These are phyloP conservation scores for Rhinoderma darwinii DNA, from an alignment of 2,113 vertebrate genomes.

Conservation along the genomic window DNA sequence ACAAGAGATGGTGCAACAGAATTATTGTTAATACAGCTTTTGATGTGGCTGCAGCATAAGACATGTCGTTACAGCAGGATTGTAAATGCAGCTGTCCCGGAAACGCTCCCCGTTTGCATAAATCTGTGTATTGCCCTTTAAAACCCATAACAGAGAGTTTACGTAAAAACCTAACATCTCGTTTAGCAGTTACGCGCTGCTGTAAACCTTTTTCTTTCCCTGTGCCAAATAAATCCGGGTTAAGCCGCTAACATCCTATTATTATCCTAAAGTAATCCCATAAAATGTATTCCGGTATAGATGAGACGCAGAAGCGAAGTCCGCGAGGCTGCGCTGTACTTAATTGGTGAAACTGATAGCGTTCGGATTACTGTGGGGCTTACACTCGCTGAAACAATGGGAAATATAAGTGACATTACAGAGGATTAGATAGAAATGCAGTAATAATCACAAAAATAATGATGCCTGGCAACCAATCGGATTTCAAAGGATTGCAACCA, in stretches of 20 bases:
- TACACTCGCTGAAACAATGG: not conserved
- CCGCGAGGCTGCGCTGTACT: not conserved
- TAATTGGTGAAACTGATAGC: constrained; percentile 30
- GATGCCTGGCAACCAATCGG: not conserved
- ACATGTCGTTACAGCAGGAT: too few relatives aligned
- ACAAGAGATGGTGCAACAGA: too few relatives aligned
- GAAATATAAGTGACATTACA: not conserved
- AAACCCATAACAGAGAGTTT: too few relatives aligned
- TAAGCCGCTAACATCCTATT: constrained; percentile 19
- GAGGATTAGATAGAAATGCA: not conserved
- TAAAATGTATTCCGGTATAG: constrained; percentile 1
- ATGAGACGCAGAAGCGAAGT: not conserved
- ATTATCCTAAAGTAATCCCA: constrained; percentile 31
- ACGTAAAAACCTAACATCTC: not conserved
- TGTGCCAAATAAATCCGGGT: constrained; percentile 6
- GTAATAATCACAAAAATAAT: too few relatives aligned
- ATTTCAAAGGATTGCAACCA: not conserved
- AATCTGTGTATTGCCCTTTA: not conserved
- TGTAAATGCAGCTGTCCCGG: too few relatives aligned
- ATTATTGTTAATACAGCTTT: too few relatives aligned
- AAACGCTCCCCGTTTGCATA: too few relatives aligned
- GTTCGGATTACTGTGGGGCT: not conserved
- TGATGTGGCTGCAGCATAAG: too few relatives aligned
- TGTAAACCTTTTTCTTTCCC: not conserved
- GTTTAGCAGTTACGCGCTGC: not conserved